Evolutionary conservation across 2,113 vertebrate genomes (phyloP), one percentile per base, ranked within the genome.

Genomic region (Ammodramus savannarum): DNA sequence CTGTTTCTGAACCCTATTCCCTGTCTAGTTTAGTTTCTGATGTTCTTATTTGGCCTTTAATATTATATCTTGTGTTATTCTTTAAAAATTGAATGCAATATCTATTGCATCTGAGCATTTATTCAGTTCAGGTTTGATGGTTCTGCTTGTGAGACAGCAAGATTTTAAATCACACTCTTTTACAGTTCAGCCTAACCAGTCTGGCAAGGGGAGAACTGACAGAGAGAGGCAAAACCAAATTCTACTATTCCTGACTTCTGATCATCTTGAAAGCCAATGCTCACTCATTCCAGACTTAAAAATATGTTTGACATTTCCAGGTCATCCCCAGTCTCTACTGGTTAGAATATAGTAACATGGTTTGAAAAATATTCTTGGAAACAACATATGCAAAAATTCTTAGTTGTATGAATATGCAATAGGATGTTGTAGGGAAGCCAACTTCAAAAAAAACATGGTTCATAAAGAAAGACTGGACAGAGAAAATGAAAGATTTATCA

Each of bases 221-320:
- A 71, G 67, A 74, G 8, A 71, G 29, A 59, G 32, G 8, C 25
- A 75, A 83, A 85, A 43, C 9, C 1, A 4, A 48, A 11, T 63
- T 68, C 11, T 61, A 21, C 62, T 68, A 5, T 52, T n/a, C 31
- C 13, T 83, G 58, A 90, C 39, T 93, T 83, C 49, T 61, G 74
- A 90, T 83, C 57, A 76, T 10, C 48, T 71, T 79, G 44, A 55
- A 85, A 83, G 11, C 7, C 67, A 25, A 66, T 78, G 41, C 10
- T 85, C 36, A 69, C 27, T 82, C 34, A 71, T 85, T 89, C 34
- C 69, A 87, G 14, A 12, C 36, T 79, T 85, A 83, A 88, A 93
- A 93, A 58, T 63, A 57, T 26, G 8, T 85, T 72, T 93, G 75
- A 92, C 52, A n/a, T 87, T 95, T 92, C 71, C 71, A 83, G 85